Evolutionary conservation across 2,797 vertebrate species (phyloP).

Genomic region (Anguilla marmorata): DNA sequence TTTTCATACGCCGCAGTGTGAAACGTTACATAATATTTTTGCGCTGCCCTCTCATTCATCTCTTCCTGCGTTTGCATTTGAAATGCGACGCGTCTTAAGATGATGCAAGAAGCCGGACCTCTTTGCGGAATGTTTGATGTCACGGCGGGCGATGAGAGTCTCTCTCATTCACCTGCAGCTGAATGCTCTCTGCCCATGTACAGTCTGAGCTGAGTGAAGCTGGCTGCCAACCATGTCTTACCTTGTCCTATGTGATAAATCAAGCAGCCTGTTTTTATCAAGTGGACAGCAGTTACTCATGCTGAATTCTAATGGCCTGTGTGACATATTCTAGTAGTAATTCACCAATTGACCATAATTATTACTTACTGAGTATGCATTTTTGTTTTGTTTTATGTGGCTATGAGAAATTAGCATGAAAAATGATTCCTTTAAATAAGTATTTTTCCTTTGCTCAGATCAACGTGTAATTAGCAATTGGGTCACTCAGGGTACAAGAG

Average conservation of each 20-base stretch:
- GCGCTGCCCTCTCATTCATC: not conserved
- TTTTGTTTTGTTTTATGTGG: too few relatives aligned
- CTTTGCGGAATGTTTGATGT: not conserved
- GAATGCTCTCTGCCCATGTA: not conserved
- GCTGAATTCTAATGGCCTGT: not conserved
- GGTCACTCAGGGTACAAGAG: too few relatives aligned
- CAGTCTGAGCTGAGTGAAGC: not conserved
- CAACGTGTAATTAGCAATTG: too few relatives aligned
- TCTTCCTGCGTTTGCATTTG: not conserved
- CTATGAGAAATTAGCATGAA: too few relatives aligned
- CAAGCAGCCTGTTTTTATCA: not conserved
- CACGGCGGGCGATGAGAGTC: not conserved
- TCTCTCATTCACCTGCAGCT: not conserved
- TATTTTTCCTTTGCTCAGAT: too few relatives aligned
- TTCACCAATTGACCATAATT: too few relatives aligned
- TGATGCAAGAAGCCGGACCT: not conserved
- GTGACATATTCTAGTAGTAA: not conserved
- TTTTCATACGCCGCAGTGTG: not conserved
- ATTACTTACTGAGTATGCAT: too few relatives aligned
- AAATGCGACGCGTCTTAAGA: not conserved
- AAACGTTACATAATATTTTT: not conserved
- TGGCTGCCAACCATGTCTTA: not conserved
- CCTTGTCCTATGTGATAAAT: constrained; percentile 1
- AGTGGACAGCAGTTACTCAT: not conserved
- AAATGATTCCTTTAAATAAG: too few relatives aligned